phyloP scores from a whole-genome alignment of 2,797 vertebrate species.

The Eleutherodactylus coqui region DNA sequence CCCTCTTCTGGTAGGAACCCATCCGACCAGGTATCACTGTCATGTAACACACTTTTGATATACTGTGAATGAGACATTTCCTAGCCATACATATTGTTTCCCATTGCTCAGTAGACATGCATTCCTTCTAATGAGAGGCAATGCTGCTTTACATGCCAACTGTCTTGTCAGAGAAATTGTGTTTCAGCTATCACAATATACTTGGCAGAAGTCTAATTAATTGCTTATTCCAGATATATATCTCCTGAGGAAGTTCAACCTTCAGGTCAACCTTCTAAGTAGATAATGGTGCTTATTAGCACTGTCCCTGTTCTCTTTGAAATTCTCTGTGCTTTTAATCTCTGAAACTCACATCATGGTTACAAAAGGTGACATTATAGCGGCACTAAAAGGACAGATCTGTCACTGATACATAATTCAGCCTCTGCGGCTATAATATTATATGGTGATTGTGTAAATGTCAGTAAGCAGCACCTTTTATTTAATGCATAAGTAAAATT shows the following conservation, averaged over 20 bases:
- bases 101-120: neutral
- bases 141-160: neutral
- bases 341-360: conserved; percentile 42
- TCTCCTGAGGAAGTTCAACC: conserved; percentile 44
- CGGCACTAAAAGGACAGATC: conserved; percentile 51
- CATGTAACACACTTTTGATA: neutral
- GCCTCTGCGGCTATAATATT: neutral
- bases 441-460: conserved; percentile 33
- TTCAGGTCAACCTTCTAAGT: conserved; percentile 50
- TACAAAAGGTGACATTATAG: conserved; percentile 57
- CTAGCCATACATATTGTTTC: neutral
- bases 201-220: conserved; percentile 13
- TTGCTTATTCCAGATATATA: conserved; percentile 11
- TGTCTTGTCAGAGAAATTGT: neutral
- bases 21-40: neutral
- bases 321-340: conserved; percentile 42
- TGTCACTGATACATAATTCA: conserved; percentile 22
- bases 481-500: neutral
- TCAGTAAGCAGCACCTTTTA: neutral
- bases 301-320: conserved; percentile 48
- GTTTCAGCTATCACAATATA: conserved; percentile 17
- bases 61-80: neutral
- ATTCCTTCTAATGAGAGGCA: neutral
- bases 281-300: conserved; percentile 47
- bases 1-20: neutral